Conservation (phyloP, 2,797 vertebrate species). For the Brachyrhaphis roseni region DNA sequence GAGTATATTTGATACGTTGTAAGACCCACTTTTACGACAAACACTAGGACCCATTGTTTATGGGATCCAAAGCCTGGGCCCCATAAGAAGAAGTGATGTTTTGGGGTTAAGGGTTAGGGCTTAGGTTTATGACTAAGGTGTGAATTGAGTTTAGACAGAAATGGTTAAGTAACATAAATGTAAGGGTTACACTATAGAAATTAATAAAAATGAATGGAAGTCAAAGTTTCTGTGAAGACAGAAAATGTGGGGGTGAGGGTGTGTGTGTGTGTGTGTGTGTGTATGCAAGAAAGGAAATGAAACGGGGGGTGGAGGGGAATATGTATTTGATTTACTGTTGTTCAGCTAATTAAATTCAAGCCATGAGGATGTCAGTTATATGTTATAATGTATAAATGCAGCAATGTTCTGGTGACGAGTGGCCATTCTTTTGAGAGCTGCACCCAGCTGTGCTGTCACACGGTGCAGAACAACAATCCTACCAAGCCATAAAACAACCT, state of each 20-base stretch:
- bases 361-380: slow-evolving; percentile 19
- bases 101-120: no score
- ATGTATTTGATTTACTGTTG: slow-evolving; percentile 38
- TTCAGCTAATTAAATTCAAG: slow-evolving; percentile 49
- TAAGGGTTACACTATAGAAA: background rate
- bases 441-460: slow-evolving; percentile 54
- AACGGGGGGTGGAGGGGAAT: slow-evolving; percentile 16
- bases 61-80: no score
- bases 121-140: no score
- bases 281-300: slow-evolving; percentile 25
- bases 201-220: background rate
- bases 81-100: no score
- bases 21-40: background rate
- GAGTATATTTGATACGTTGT: slow-evolving; percentile 1
- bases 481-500: slow-evolving; percentile 59
- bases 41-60: background rate
- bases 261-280: slow-evolving; percentile 8
- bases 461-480: slow-evolving; percentile 57
- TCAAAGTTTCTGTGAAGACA: background rate
- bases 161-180: no score
- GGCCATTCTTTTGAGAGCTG: slow-evolving; percentile 43
- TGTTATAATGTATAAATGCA: slow-evolving; percentile 24
- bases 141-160: no score
- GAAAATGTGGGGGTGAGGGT: background rate
- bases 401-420: slow-evolving; percentile 33